phyloP scores from a whole-genome alignment of 2,797 vertebrate genomes.

The Halcyon smyrnensis region DNA sequence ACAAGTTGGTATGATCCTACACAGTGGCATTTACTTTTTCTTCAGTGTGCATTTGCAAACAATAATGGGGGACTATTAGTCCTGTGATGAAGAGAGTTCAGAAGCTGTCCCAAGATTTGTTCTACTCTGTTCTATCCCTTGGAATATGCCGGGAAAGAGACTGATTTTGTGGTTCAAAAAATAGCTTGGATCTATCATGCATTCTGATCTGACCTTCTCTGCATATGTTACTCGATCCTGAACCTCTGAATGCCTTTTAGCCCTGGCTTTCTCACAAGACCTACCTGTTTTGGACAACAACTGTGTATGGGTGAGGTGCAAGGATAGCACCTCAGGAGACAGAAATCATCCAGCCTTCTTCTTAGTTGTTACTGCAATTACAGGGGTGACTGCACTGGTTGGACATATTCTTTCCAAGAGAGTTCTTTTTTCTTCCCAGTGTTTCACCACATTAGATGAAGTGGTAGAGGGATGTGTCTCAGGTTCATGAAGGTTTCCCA shows the following conservation, averaged over 20 bases:
- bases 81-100: background rate
- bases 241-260: background rate
- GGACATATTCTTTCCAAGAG: background rate
- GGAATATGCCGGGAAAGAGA: background rate
- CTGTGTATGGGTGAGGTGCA: background rate
- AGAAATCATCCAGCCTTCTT: background rate
- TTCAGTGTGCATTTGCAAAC: background rate
- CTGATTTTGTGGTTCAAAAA: background rate
- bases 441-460: background rate
- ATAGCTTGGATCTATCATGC: background rate
- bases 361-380: background rate
- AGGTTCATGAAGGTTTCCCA: too few species aligned
- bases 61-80: background rate
- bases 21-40: background rate
- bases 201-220: background rate
- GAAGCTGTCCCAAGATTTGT: background rate
- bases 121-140: background rate
- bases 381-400: background rate
- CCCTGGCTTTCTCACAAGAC: background rate
- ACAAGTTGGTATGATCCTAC: background rate
- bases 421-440: background rate
- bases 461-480: background rate
- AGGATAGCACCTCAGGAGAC: background rate
- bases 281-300: background rate
- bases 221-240: background rate